phyloP scores from a whole-genome alignment of 2,797 vertebrate species.

The Argentina silus region DNA sequence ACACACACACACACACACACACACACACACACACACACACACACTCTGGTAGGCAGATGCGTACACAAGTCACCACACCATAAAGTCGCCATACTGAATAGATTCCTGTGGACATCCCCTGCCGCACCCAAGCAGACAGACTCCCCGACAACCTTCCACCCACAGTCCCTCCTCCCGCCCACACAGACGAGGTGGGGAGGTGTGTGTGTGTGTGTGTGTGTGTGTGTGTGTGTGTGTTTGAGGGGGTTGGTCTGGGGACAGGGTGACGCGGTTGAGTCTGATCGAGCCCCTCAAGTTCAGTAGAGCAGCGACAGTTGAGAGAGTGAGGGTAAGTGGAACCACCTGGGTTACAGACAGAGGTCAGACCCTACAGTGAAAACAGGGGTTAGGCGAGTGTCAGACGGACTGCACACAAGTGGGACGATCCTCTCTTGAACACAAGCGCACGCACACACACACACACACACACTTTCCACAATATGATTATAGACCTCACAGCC shows the following conservation, averaged over 20 bases:
- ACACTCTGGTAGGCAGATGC: constrained; percentile 58
- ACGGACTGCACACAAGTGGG: constrained; percentile 27
- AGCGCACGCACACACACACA: constrained; percentile 22
- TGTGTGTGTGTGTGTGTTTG: constrained; percentile 17
- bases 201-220: background rate
- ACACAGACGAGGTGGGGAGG: background rate
- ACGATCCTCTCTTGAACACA: background rate
- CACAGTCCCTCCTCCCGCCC: constrained; percentile 32
- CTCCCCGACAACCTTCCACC: constrained; percentile 38
- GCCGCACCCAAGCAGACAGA: constrained; percentile 54
- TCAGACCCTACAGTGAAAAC: constrained; percentile 28
- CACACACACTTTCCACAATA: constrained; percentile 6
- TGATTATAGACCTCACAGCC: constrained; percentile 38
- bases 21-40: constrained; percentile 21
- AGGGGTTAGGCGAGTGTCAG: constrained; percentile 35
- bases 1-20: background rate
- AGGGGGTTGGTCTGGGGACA: background rate
- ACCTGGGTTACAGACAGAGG: constrained; percentile 44
- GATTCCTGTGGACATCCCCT: constrained; percentile 54
- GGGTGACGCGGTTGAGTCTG: background rate
- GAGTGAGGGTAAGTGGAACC: constrained; percentile 40
- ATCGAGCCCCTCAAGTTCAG: background rate
- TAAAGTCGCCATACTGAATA: constrained; percentile 52
- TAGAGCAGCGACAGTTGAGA: constrained; percentile 7
- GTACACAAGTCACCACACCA: constrained; percentile 44